A percentile compares a stretch with the other conserved stretches of the same genome.
phyloP scores from a whole-genome alignment of 1,140 invertebrate genomes.

The Rhopalosiphum padi region DNA sequence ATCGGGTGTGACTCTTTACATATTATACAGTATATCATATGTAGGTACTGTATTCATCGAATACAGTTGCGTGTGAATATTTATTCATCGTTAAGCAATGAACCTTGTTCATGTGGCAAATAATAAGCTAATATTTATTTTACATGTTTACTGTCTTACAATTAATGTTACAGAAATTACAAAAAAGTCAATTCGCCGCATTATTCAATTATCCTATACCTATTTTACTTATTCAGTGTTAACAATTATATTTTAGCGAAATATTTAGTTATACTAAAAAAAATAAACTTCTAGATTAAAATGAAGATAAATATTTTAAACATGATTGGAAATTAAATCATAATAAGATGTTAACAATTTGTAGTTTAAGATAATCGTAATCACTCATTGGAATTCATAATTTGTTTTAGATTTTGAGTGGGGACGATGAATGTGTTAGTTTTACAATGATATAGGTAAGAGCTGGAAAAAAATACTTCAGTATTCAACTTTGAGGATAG shows the following conservation, averaged over 20 bases:
- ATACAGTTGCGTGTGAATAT: conserved; percentile 13
- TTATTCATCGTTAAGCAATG: background rate
- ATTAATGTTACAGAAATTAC: too few species aligned
- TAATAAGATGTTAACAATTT: background rate
- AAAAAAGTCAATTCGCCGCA: too few species aligned
- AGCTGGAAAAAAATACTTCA: background rate
- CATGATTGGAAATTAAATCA: background rate
- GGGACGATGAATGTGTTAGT: background rate
- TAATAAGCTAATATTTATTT: background rate
- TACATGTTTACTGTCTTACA: background rate
- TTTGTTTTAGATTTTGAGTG: background rate
- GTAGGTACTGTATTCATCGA: background rate
- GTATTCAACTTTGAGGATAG: background rate
- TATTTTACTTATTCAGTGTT: background rate
- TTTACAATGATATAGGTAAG: background rate
- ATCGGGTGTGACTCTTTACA: conserved; percentile 22
- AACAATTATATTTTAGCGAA: background rate
- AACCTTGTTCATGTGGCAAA: conserved; percentile 1
- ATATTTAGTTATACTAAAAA: background rate
- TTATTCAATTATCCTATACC: too few species aligned
- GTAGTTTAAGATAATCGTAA: background rate
- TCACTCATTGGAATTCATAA: background rate
- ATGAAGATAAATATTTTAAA: background rate
- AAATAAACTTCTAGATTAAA: background rate
- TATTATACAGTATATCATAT: background rate